phyloP scores from a whole-genome alignment of 2,797 vertebrate genomes.

The Meda fulgida region DNA sequence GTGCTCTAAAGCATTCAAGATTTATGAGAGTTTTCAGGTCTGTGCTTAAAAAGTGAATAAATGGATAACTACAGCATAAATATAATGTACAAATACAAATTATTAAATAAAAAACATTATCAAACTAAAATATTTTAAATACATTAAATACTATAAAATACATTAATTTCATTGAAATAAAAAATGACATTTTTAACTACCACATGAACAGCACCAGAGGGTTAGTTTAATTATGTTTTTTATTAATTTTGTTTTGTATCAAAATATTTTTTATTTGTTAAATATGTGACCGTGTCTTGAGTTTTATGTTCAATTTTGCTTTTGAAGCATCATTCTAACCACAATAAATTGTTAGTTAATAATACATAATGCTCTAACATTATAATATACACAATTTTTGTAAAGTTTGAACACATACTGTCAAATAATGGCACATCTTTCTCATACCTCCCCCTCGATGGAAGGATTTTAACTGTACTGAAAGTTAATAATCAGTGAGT shows the following conservation, averaged over 20 bases:
- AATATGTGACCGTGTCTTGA: not conserved
- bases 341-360: not conserved
- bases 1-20: no score
- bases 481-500: constrained; percentile 47
- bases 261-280: no score
- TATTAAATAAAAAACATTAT: no score
- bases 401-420: not conserved
- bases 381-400: not conserved
- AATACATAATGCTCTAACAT: not conserved
- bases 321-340: not conserved
- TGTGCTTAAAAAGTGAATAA: no score
- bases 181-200: not conserved
- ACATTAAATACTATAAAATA: no score
- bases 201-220: not conserved
- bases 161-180: not conserved
- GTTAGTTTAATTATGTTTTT: not conserved
- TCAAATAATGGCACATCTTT: not conserved
- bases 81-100: no score
- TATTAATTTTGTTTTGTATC: not conserved
- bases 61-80: no score
- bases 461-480: constrained; percentile 28
- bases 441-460: constrained; percentile 5
- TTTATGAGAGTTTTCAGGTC: no score
- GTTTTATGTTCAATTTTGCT: not conserved
- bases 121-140: no score